Conservation (phyloP, 2,888 invertebrate genomes). For the Tribolium freemani region DNA sequence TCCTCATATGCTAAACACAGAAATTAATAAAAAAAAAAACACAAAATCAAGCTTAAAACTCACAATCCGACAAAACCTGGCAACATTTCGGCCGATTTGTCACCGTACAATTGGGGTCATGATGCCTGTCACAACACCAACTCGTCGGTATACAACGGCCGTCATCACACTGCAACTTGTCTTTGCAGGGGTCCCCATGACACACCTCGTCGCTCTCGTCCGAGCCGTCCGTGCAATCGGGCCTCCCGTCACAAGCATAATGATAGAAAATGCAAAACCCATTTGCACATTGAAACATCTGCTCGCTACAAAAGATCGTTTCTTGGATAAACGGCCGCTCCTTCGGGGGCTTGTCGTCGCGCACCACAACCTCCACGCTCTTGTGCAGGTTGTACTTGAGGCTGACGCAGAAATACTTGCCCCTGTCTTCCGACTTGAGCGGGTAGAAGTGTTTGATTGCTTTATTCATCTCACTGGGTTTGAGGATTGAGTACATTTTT, state of each 20-base stretch:
- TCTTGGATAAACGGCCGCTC: conserved; percentile 50
- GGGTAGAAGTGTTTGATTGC: conserved; percentile 61
- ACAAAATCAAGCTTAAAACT: conserved; percentile 48
- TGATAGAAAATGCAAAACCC: conserved; percentile 68
- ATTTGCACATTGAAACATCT: conserved; percentile 64
- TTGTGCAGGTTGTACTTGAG: conserved; percentile 61
- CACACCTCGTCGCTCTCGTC: conserved; percentile 68
- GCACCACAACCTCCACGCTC: conserved; percentile 59
- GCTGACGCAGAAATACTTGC: conserved; percentile 63
- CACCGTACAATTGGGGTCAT: conserved; percentile 68
- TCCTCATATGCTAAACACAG: conserved; percentile 61
- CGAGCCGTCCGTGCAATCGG: conserved; percentile 70
- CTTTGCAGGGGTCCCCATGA: conserved; percentile 67
- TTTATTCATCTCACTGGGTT: conserved; percentile 57
- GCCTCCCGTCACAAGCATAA: conserved; percentile 71
- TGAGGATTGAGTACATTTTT: conserved; percentile 35
- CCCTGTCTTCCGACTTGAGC: conserved; percentile 59
- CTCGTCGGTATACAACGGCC: conserved; percentile 70
- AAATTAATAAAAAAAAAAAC: not conserved
- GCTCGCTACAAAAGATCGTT: conserved; percentile 59
- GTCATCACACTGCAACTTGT: conserved; percentile 68
- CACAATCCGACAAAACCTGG: conserved; percentile 63
- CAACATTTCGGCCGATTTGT: conserved; percentile 68
- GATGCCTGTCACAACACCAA: conserved; percentile 70
- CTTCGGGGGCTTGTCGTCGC: conserved; percentile 53